Conservation (phyloP, 2,888 invertebrate species). For the Stenotaenia linearis region DNA sequence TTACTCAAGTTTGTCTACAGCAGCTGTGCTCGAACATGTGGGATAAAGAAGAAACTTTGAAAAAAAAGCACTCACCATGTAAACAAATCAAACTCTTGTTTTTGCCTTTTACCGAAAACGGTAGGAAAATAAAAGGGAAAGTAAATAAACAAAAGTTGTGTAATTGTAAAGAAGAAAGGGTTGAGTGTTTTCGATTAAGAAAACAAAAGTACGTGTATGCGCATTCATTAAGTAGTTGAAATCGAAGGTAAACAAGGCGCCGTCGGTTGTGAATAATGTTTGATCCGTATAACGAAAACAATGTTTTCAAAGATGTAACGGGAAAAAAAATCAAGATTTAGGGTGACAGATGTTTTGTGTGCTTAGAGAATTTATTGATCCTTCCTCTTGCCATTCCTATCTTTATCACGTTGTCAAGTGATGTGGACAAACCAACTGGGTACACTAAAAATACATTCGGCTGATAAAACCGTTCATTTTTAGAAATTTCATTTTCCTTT, state of each 20-base stretch:
- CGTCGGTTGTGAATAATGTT: background rate
- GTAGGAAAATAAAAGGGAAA: background rate
- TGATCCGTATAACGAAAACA: background rate
- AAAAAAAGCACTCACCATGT: background rate
- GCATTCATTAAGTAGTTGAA: background rate
- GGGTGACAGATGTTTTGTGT: background rate
- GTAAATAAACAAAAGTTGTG: background rate
- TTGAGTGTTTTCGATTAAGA: no score
- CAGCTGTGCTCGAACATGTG: background rate
- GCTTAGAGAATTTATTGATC: conserved; percentile 4
- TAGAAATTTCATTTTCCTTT: background rate
- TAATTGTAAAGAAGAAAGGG: background rate
- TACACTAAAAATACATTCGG: background rate
- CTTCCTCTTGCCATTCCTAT: background rate
- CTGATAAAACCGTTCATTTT: background rate
- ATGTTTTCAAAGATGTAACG: background rate
- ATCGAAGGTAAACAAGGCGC: background rate
- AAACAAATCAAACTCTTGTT: background rate
- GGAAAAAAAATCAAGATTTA: background rate
- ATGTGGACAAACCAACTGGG: background rate
- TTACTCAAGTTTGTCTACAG: background rate
- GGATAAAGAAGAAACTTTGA: background rate
- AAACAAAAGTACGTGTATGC: background rate
- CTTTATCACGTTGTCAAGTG: background rate
- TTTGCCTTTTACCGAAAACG: background rate